Conservation (phyloP, 2,797 vertebrate genomes). For the Natrix natrix region DNA sequence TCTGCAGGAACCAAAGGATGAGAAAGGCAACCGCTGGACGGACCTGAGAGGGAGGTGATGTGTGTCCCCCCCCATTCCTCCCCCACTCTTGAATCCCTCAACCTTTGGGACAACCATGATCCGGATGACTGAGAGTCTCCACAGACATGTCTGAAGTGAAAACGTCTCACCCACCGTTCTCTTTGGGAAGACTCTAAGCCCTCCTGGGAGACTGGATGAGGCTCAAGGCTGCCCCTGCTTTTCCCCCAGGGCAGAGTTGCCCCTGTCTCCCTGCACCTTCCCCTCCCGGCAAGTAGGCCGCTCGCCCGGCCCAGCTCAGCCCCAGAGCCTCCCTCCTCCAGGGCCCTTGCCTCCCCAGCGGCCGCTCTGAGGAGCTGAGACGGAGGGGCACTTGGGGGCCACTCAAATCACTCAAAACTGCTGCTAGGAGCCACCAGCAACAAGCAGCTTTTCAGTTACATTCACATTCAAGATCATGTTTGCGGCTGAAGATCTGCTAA, state of each 20-base stretch:
- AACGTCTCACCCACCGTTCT: not conserved
- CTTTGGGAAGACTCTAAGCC: not conserved
- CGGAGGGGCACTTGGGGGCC: not conserved
- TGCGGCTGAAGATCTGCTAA: no score
- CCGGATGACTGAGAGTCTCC: no score
- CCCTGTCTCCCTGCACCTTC: not conserved
- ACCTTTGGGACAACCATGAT: no score
- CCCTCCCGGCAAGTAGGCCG: not conserved
- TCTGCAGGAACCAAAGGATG: not conserved
- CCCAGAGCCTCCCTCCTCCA: not conserved
- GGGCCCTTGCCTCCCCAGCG: not conserved
- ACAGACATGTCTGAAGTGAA: not conserved
- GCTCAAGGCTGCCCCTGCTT: not conserved
- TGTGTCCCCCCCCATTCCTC: not conserved
- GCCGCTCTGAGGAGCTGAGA: not conserved
- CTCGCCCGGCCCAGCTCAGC: not conserved
- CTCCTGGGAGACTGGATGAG: not conserved
- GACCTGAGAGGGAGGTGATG: not conserved
- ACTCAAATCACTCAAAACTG: not conserved
- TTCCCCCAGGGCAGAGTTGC: not conserved
- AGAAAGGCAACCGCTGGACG: not conserved
- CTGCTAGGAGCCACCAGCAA: not conserved
- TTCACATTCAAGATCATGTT: no score
- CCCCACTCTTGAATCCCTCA: not conserved
- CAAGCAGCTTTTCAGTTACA: no score